Conservation (phyloP, 1,140 invertebrate genomes). For the Hypothenemus hampei region DNA sequence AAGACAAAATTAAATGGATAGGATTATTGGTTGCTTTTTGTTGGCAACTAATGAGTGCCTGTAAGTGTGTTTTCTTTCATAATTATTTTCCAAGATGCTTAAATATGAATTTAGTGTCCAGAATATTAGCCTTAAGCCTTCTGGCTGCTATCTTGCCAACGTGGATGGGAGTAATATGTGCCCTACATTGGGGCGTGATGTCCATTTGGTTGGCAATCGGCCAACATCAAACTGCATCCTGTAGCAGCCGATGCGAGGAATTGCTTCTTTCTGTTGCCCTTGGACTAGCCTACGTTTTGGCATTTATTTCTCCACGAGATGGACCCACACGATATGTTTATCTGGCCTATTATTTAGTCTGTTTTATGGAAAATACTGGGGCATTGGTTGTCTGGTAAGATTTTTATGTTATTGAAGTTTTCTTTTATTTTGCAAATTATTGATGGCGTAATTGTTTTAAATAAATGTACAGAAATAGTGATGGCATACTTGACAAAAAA, state of each 20-base stretch:
- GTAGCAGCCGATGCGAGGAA: conserved; percentile 48
- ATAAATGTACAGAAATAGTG: too few relatives aligned
- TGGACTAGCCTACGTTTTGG: conserved; percentile 47
- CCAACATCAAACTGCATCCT: conserved; percentile 44
- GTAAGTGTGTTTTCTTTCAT: conserved; percentile 33
- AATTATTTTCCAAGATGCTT: conserved; percentile 15
- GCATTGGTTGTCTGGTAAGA: conserved; percentile 49
- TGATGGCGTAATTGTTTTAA: too few relatives aligned
- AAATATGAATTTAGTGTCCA: conserved; percentile 41
- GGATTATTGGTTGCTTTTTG: conserved; percentile 44
- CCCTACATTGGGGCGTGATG: conserved; percentile 45
- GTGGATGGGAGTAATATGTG: conserved; percentile 46
- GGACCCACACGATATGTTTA: conserved; percentile 49
- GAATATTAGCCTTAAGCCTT: conserved; percentile 44
- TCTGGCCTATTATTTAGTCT: conserved; percentile 48
- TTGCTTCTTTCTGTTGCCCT: conserved; percentile 45
- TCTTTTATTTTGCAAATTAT: too few relatives aligned
- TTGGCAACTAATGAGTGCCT: conserved; percentile 46
- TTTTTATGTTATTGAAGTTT: too few relatives aligned
- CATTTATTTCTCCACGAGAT: conserved; percentile 49
- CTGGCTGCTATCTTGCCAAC: conserved; percentile 43
- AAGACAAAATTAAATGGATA: conserved; percentile 42
- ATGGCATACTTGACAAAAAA: too few relatives aligned
- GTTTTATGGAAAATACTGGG: conserved; percentile 50
- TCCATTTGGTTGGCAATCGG: conserved; percentile 44